These are phyloP conservation scores for Chrysocyon brachyurus DNA, from an alignment of 2,797 vertebrate genomes.

Conservation along the genomic window DNA sequence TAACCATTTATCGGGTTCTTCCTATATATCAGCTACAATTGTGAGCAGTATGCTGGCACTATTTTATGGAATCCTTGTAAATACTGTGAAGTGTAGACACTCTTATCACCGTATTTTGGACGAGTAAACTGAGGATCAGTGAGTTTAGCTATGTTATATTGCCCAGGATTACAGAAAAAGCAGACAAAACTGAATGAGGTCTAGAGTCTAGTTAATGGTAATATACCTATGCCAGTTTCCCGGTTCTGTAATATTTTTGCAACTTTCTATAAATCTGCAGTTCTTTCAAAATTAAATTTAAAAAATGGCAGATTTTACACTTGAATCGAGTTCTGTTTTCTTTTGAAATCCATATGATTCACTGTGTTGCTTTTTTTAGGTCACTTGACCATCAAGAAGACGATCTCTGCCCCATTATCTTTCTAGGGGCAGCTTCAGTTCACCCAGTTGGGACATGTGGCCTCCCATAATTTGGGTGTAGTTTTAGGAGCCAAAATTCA, in stretches of 20 bases:
- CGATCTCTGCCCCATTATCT: neutral
- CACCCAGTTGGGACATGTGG: neutral
- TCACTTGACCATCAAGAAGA: neutral
- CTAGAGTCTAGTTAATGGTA: neutral
- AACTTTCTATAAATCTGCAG: neutral
- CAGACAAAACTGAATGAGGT: neutral
- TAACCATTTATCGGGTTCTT: neutral
- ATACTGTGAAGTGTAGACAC: neutral
- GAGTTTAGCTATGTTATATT: neutral
- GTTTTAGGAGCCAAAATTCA: neutral
- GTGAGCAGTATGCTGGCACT: neutral
- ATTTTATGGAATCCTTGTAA: neutral
- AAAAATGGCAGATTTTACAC: neutral
- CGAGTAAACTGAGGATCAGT: neutral
- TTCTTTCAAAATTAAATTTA: conserved; percentile 5
- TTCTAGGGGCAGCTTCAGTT: neutral
- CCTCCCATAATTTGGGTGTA: neutral
- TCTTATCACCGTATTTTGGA: neutral
- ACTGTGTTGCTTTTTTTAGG: neutral
- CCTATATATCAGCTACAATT: neutral
- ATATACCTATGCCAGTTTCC: neutral
- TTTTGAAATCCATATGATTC: neutral
- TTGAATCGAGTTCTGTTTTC: neutral
- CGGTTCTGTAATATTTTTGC: neutral
- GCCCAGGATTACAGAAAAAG: neutral